Percentiles rank a stretch among this genome's conserved stretches.
phyloP scores from a whole-genome alignment of 2,797 vertebrate genomes.

The Loris lydekkerianus region DNA sequence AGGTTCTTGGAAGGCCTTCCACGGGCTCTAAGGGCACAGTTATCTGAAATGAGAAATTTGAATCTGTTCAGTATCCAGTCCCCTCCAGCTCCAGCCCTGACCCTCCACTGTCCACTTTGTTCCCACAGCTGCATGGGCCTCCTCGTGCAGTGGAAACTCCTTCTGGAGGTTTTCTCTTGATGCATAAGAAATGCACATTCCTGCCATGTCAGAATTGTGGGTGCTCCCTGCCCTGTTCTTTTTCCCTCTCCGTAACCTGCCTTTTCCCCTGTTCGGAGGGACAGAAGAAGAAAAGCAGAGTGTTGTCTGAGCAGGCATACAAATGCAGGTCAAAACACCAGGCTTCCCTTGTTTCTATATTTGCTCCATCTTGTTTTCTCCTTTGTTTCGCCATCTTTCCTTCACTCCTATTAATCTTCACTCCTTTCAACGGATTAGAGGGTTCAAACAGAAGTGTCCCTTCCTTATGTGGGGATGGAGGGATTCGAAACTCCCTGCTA shows the following conservation, averaged over 20 bases:
- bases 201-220: neutral
- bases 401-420: fast-evolving
- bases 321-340: neutral
- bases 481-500: neutral
- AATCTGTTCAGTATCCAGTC: neutral
- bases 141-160: neutral
- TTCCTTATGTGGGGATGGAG: neutral
- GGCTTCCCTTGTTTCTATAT: neutral
- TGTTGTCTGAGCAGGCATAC: no score
- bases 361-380: neutral
- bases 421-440: no score
- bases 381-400: no score
- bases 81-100: neutral
- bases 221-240: neutral
- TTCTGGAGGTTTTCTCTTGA: neutral
- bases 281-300: neutral
- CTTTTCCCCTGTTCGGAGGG: neutral
- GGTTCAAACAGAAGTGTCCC: neutral
- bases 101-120: neutral
- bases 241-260: neutral
- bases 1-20: neutral
- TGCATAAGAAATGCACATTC: neutral
- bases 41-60: neutral
- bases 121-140: neutral
- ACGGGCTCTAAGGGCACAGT: no score